Evolutionary conservation across 2,797 vertebrate species (phyloP), one percentile per base, ranked within the genome.

Genomic region (Macropus fuliginosus): DNA sequence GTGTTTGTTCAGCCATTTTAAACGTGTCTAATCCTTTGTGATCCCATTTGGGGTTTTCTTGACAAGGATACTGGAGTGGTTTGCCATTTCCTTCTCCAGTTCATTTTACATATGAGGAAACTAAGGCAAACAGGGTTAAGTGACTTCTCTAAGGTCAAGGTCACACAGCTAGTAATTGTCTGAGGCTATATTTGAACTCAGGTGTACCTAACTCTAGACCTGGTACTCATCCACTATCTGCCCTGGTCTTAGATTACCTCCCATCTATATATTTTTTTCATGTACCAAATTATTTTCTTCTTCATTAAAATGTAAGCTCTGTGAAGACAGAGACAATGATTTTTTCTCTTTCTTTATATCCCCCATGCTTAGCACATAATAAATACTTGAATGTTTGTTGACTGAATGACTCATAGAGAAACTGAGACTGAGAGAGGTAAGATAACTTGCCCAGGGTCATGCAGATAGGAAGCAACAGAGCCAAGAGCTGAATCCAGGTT

Each of bases 381-480:
- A n/a, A 40, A 14, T n/a, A 40, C n/a, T 40, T 18, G 40, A 74
- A 21, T 66, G 14, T 34, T n/a, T 66, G 9, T n/a, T n/a, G 14
- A 66, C 34, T 66, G 34, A 66, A 14, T 74, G 66, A 74, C n/a
- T 40, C 5, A 74, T 74, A 40, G 2, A 74, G 66, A 74, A 74
- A 74, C 66, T 18, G 18, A 74, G 18, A 5, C n/a, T 40, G 66
- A 74, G 18, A 74, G 6, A n/a, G 34, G 14, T 66, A 34, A 66
- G 14, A 66, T 14, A n/a, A 16, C 34, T n/a, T 34, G 34, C 34
- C 14, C 31, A 66, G n/a, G 18, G 18, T 40, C n/a, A 74, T 0
- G 2, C 0, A 40, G 16, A 40, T 18, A 0, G 4, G 3, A n/a
- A 8, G 18, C 1, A 74, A 40, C 6, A 74, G 34, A 40, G 6